Conservation (phyloP, 1,140 invertebrate species). For the Tribolium madens region DNA sequence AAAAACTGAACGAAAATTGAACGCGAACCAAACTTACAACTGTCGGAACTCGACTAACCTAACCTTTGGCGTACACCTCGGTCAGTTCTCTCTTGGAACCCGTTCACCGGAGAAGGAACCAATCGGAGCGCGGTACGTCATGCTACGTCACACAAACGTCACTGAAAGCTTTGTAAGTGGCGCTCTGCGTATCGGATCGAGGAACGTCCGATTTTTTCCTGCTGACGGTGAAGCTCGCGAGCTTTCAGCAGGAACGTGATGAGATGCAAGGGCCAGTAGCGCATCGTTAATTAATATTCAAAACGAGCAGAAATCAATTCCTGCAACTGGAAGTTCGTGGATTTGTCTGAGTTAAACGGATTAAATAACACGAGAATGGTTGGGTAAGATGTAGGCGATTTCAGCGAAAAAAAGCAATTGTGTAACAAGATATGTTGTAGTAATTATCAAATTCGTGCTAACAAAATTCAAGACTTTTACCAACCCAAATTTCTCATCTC, state of each 20-base stretch:
- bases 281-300: neutral
- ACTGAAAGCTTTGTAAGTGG: slow-evolving; percentile 48
- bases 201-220: neutral
- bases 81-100: slow-evolving; percentile 60
- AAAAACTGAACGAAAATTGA: slow-evolving; percentile 25
- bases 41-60: slow-evolving; percentile 57
- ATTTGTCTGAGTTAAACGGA: neutral
- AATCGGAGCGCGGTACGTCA: slow-evolving; percentile 55
- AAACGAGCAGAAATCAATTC: neutral
- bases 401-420: neutral
- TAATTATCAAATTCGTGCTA: neutral
- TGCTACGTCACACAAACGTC: slow-evolving; percentile 48
- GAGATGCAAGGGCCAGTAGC: neutral
- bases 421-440: neutral
- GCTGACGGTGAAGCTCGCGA: neutral
- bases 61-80: slow-evolving; percentile 56
- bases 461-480: neutral
- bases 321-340: neutral
- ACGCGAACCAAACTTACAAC: neutral
- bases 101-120: slow-evolving; percentile 50
- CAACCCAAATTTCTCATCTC: neutral
- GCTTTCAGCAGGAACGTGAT: slow-evolving; percentile 15
- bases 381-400: neutral
- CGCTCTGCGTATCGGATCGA: slow-evolving; percentile 12
- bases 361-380: neutral